Evolutionary conservation across 2,888 invertebrate genomes (phyloP), one percentile per base, ranked within the genome.

Genomic region (Gari tellinella): DNA sequence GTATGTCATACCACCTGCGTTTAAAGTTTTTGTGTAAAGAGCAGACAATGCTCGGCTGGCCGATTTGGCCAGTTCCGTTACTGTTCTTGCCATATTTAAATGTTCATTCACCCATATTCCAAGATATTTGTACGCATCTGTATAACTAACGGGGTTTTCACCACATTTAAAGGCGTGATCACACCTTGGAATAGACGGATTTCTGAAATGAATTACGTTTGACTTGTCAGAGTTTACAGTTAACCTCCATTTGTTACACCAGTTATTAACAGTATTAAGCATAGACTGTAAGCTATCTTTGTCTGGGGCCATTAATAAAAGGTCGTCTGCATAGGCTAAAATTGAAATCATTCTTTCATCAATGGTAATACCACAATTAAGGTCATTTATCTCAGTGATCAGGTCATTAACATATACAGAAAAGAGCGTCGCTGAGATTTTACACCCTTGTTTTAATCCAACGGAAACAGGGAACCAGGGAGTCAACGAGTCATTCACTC

Each of bases 211-310:
- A 43, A 43, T 43, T 8, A 43, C 43, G 4, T 43, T n/a, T 43
- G 43, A 43, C 43, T 43, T 43, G 43, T 43, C 43, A 4, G 43
- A 14, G 43, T 43, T 43, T 43, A 43, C 43, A 43, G 43, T 43
- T 43, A 14, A 43, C 43, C 43, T 43, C 43, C 43, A 43, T 43
- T 43, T 43, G 43, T 43, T 43, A 43, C 43, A 43, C 43, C 43
- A 19, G n/a, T n/a, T n/a, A n/a, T n/a, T n/a, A n/a, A n/a, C n/a
- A n/a, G 19, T 43, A 5, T 43, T 43, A 8, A 19, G 14, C 43
- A 43, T 31, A 31, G 31, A 10, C 31, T 31, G 31, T 31, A 31
- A 10, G 31, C 31, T 31, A 31, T 31, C 31, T 10, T 31, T 31
- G 10, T 31, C 31, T 31, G 31, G 31, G 10, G 31, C 31, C 31